phyloP scores from a whole-genome alignment of 2,888 invertebrate species.

The Dryocosmus kuriphilus region DNA sequence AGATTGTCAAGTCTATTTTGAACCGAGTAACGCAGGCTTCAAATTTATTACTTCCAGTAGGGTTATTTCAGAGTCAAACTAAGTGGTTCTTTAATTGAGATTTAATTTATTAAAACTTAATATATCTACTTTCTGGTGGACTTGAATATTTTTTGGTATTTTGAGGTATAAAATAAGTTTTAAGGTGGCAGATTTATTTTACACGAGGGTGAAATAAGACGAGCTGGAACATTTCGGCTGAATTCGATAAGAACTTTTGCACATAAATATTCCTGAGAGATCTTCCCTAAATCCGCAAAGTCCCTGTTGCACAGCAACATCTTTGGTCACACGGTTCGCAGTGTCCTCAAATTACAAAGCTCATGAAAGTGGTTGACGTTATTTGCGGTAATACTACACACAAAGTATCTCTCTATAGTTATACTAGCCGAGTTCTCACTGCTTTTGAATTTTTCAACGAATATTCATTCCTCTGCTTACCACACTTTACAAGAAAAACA shows the following conservation, averaged over 20 bases:
- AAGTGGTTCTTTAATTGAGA: no score
- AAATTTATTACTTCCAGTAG: not conserved
- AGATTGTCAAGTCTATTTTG: constrained; percentile 10
- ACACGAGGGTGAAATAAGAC: not conserved
- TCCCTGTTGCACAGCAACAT: constrained; percentile 16
- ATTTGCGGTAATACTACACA: constrained; percentile 17
- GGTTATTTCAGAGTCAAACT: not conserved
- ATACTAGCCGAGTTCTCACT: not conserved
- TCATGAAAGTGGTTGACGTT: not conserved
- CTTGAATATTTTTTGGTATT: not conserved
- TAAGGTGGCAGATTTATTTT: not conserved
- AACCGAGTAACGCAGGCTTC: not conserved
- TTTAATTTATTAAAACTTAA: not conserved
- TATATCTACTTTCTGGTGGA: not conserved
- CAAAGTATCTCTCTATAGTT: not conserved
- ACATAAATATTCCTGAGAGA: constrained; percentile 6
- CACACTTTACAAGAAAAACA: not conserved
- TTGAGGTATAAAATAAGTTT: not conserved
- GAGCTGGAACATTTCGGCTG: not conserved
- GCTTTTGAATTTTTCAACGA: not conserved
- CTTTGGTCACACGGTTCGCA: not conserved
- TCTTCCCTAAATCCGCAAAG: constrained; percentile 15
- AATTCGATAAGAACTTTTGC: constrained; percentile 4
- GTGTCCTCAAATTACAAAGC: constrained; percentile 8
- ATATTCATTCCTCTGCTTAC: not conserved